Conservation (phyloP, 2,113 vertebrate species). For the Boulengeromyrus knoepffleri region DNA sequence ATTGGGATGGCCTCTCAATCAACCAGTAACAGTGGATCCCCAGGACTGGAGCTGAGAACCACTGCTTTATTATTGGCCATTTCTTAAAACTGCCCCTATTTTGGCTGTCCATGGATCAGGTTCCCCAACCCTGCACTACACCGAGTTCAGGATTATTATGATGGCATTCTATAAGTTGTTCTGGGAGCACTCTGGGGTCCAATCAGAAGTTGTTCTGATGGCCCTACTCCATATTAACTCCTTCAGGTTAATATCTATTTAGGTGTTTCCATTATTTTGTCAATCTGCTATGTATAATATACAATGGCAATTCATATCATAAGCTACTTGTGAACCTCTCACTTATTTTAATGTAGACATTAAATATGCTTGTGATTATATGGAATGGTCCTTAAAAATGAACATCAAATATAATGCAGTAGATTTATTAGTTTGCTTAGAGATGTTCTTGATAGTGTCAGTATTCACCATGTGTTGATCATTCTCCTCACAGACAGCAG, state of each 20-base stretch:
- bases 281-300: neutral
- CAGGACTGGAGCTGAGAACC: no score
- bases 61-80: no score
- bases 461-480: neutral
- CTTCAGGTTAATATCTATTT: neutral
- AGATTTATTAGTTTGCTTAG: neutral
- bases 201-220: neutral
- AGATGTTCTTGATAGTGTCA: neutral
- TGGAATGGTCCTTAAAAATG: neutral
- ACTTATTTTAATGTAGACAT: neutral
- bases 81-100: no score
- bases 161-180: neutral
- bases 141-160: neutral
- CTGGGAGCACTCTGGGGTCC: neutral
- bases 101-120: no score
- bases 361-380: neutral
- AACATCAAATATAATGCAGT: neutral
- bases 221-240: neutral
- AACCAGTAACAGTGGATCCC: no score
- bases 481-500: neutral
- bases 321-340: neutral
- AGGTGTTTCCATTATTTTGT: neutral
- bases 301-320: neutral
- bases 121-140: neutral
- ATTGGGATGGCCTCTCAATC: no score